Percentiles rank a stretch among this genome's conserved stretches.
Conservation (phyloP, 2,797 vertebrate species). For the Arremon aurantiirostris region DNA sequence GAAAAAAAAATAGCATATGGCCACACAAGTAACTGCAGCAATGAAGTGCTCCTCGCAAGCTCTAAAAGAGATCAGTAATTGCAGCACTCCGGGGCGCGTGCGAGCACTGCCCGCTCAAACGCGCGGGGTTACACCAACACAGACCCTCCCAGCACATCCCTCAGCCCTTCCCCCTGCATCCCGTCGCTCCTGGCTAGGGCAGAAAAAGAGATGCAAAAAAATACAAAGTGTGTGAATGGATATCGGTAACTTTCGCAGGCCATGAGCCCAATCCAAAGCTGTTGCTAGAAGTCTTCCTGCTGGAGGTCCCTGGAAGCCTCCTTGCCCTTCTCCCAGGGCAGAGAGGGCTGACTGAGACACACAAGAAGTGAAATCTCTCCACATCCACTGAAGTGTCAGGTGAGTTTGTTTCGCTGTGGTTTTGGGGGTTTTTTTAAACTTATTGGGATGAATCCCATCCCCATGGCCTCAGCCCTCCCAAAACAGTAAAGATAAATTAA, state of each 20-base stretch:
- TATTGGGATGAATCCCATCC: background rate
- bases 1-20: slow-evolving; percentile 48
- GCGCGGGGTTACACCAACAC: fast-evolving
- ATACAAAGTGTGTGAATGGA: background rate
- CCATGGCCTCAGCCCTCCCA: background rate
- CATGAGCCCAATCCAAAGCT: background rate
- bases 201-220: background rate
- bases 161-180: background rate
- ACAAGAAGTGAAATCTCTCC: background rate
- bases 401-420: fast-evolving
- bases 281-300: background rate
- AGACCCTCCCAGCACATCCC: background rate
- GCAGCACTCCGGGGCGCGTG: fast-evolving
- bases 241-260: fast-evolving
- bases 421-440: fast-evolving
- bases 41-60: background rate
- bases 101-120: fast-evolving
- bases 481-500: background rate
- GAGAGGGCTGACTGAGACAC: fast-evolving
- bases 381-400: fast-evolving
- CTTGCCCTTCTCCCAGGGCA: background rate
- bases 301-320: background rate
- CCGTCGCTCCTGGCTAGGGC: background rate
- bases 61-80: background rate
- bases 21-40: background rate